Percentiles rank a stretch among this genome's conserved stretches.
phyloP scores from a whole-genome alignment of 2,888 invertebrate species.

The Coenonympha glycerion region DNA sequence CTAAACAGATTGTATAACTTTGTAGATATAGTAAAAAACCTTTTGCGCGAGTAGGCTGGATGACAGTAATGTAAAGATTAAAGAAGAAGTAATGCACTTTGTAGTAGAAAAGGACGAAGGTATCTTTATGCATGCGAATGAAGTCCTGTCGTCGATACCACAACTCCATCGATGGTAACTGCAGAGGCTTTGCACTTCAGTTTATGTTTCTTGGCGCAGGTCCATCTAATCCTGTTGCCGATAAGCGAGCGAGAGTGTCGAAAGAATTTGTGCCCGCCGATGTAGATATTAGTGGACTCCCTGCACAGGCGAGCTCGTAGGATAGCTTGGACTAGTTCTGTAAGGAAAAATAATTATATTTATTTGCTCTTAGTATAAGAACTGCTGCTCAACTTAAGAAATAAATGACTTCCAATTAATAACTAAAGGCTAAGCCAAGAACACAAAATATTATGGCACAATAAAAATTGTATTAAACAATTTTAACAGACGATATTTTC shows the following conservation, averaged over 20 bases:
- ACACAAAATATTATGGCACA: neutral
- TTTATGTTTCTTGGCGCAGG: slow-evolving; percentile 63
- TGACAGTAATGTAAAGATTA: no score
- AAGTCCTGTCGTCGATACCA: slow-evolving; percentile 53
- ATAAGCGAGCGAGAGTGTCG: slow-evolving; percentile 60
- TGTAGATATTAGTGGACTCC: slow-evolving; percentile 54
- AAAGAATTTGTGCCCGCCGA: slow-evolving; percentile 63
- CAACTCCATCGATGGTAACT: slow-evolving; percentile 57
- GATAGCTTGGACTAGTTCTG: slow-evolving; percentile 51
- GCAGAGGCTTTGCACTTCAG: slow-evolving; percentile 63
- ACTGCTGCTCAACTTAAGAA: no score
- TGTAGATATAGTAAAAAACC: no score
- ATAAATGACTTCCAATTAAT: no score
- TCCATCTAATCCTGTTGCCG: slow-evolving; percentile 64
- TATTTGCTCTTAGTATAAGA: neutral
- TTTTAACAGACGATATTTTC: no score
- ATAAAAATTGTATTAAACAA: no score
- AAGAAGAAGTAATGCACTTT: no score
- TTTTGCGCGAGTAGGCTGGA: no score
- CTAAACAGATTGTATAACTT: no score
- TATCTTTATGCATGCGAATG: slow-evolving; percentile 54
- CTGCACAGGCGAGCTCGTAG: slow-evolving; percentile 48
- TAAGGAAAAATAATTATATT: slow-evolving; percentile 11
- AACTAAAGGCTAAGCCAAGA: no score
- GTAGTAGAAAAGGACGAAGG: no score